These are phyloP conservation scores for Sesamia nonagrioides DNA, from an alignment of 1,140 invertebrate genomes.

Conservation along the genomic window DNA sequence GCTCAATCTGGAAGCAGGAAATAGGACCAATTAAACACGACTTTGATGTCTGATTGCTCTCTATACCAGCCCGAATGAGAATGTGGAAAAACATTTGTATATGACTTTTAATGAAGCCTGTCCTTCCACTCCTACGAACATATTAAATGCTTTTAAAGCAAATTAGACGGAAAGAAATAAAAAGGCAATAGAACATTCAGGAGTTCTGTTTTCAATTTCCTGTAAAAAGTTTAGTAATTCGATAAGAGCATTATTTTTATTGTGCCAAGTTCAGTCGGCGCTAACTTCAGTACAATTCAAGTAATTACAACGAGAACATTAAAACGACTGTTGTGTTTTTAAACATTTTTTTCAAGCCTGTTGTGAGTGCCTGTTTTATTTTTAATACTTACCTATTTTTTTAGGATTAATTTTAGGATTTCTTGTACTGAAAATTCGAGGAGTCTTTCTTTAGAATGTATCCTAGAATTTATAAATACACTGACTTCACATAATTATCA, in stretches of 20 bases:
- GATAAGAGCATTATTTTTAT: slow-evolving; percentile 12
- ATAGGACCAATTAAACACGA: slow-evolving; percentile 70
- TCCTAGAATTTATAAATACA: too few species aligned
- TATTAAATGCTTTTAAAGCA: not conserved
- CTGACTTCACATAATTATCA: too few species aligned
- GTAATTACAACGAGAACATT: slow-evolving; percentile 19
- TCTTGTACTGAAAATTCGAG: too few species aligned
- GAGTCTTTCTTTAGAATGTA: too few species aligned
- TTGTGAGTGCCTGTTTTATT: not conserved
- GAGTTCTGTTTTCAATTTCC: slow-evolving; percentile 29
- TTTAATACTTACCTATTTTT: too few species aligned
- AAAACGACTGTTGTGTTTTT: not conserved
- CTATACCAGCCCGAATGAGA: not conserved
- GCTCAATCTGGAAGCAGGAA: slow-evolving; percentile 74
- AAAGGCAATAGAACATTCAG: slow-evolving; percentile 11
- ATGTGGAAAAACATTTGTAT: slow-evolving; percentile 8
- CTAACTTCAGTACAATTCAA: slow-evolving; percentile 18
- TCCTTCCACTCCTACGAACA: not conserved
- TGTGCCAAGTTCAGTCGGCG: slow-evolving; percentile 8
- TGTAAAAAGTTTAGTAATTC: slow-evolving; percentile 28
- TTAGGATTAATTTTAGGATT: too few species aligned
- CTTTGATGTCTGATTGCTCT: slow-evolving; percentile 55
- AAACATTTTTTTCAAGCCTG: not conserved
- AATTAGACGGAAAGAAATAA: slow-evolving; percentile 5
- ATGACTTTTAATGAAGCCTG: not conserved